Evolutionary conservation across 2,113 vertebrate species (phyloP).

Genomic region (Amblyopsis rosae): DNA sequence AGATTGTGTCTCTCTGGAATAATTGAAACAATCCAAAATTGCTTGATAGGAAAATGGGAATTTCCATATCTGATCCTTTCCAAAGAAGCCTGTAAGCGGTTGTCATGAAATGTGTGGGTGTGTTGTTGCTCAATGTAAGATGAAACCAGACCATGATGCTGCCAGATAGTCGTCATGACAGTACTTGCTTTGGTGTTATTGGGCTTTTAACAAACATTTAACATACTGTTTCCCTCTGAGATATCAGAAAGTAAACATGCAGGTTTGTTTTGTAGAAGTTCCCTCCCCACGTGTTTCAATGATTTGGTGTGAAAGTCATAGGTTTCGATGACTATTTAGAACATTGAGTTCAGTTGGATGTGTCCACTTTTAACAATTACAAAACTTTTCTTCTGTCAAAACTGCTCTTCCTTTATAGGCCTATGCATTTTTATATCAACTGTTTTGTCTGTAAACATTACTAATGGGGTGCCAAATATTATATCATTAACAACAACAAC

Average conservation of each 20-base stretch:
- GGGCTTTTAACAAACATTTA: neutral
- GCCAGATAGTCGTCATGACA: slow-evolving; percentile 30
- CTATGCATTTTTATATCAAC: neutral
- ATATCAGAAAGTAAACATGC: slow-evolving; percentile 1
- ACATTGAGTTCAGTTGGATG: neutral
- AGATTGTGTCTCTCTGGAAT: neutral
- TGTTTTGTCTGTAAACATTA: neutral
- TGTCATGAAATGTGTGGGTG: neutral
- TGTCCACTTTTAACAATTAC: neutral
- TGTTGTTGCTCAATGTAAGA: neutral
- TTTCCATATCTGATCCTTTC: slow-evolving; percentile 1
- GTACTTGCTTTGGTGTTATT: slow-evolving; percentile 30
- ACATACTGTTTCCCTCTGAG: slow-evolving; percentile 10
- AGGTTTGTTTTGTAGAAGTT: neutral
- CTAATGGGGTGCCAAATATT: too few relatives aligned
- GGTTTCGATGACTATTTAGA: neutral
- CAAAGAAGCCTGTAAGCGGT: neutral
- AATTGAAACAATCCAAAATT: slow-evolving; percentile 15
- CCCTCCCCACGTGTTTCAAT: neutral
- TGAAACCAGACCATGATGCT: slow-evolving; percentile 24
- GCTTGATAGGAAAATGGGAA: slow-evolving; percentile 16
- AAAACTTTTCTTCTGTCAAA: neutral
- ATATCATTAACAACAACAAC: too few relatives aligned
- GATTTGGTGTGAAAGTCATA: neutral
- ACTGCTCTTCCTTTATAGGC: neutral